Evolutionary conservation across 2,113 vertebrate genomes (phyloP), one percentile per base, ranked within the genome.

Genomic region (Tyrannus savana): DNA sequence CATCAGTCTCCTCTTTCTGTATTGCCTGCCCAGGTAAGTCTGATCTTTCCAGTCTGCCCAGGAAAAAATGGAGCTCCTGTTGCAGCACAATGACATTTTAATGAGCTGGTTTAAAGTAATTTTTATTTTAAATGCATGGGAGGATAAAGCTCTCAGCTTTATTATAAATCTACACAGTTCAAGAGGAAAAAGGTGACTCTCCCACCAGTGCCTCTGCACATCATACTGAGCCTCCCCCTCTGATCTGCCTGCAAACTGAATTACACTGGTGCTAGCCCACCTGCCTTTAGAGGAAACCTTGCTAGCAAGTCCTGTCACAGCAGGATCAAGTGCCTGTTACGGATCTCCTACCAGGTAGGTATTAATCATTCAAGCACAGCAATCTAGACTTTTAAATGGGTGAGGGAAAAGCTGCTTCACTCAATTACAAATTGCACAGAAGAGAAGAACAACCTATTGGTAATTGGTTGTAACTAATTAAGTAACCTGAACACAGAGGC

Each of bases 381-480:
- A 74, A 77, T 50, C 42, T 23, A 89, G 56, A 41, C 80, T 94
- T 79, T 79, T 78, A 90, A 95, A 90, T 6, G 35, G 55, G 16
- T 39, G 39, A 78, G 18, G 31, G 37, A 49, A 90, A 89, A 89
- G 31, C 53, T 81, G n/a, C 44, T 85, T 59, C 46, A 33, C 39
- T 89, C 46, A 72, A 46, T 87, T 62, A 80, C 59, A 89, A 85
- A 84, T 69, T 53, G 49, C 50, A 47, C 27, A 55, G 80, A 72
- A 80, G 33, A 86, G 44, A 79, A 69, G 50, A 92, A 75, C 33
- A 50, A 33, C 74, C 59, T 58, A 46, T 49, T 49, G 28, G 67
- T 96, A 91, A 91, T 64, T 79, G 50, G 50, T 59, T 92, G 74
- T 66, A 79, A 62, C 90, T 92, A 79, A 96, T 96, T 95, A 94